A percentile compares a stretch with the other conserved stretches of the same genome.
Conservation (phyloP, 1,140 invertebrate genomes). For the Colletes latitarsis region DNA sequence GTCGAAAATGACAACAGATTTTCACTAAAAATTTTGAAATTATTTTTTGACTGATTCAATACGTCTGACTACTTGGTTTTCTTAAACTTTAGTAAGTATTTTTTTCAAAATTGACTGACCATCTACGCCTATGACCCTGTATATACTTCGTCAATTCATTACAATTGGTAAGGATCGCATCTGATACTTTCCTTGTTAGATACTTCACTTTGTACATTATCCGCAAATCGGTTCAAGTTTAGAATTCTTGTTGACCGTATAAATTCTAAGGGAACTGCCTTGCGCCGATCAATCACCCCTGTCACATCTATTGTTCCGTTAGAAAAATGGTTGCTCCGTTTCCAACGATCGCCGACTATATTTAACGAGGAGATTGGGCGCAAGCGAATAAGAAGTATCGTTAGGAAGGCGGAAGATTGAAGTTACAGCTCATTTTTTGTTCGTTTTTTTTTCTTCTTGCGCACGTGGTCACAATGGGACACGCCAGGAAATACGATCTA, state of each 20-base stretch:
- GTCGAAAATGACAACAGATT: too few species aligned
- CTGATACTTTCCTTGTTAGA: too few species aligned
- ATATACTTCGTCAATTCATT: too few species aligned
- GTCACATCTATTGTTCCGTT: constrained; percentile 24
- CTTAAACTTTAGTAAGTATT: too few species aligned
- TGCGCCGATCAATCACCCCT: constrained; percentile 32
- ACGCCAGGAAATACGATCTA: constrained; percentile 48
- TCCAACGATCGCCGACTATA: constrained; percentile 11
- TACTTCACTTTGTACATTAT: too few species aligned
- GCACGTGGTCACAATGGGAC: constrained; percentile 16
- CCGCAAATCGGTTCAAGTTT: neutral
- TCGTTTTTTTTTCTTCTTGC: constrained; percentile 11
- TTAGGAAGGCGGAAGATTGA: constrained; percentile 38
- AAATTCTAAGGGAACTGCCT: constrained; percentile 8
- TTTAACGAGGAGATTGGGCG: constrained; percentile 30
- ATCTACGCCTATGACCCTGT: too few species aligned
- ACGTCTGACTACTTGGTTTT: too few species aligned
- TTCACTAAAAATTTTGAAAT: too few species aligned
- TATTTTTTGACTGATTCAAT: too few species aligned
- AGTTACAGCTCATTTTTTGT: constrained; percentile 31
- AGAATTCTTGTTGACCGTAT: neutral
- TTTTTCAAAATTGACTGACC: too few species aligned
- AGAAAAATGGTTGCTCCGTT: constrained; percentile 34
- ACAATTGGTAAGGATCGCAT: too few species aligned
- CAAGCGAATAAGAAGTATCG: constrained; percentile 45